These are phyloP conservation scores for Lithophane semibrunnea DNA, from an alignment of 2,888 invertebrate species.

Conservation along the genomic window DNA sequence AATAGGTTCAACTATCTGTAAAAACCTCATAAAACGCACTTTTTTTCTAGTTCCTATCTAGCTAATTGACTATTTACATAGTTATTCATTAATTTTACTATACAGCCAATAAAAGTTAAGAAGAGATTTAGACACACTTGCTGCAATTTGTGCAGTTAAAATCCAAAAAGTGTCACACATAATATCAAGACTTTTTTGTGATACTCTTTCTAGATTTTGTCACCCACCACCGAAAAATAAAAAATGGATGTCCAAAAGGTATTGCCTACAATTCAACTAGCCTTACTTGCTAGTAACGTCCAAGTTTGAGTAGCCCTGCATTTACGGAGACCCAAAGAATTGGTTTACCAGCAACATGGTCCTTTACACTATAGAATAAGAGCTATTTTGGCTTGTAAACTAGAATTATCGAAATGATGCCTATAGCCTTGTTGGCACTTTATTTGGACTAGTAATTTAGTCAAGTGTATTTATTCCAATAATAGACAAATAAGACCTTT, in stretches of 20 bases:
- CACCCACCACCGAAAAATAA: slow-evolving; percentile 41
- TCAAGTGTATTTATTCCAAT: background rate
- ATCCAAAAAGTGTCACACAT: slow-evolving; percentile 15
- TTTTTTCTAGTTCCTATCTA: slow-evolving; percentile 28
- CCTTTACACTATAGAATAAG: slow-evolving; percentile 20
- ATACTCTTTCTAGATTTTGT: slow-evolving; percentile 5
- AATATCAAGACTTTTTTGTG: slow-evolving; percentile 24
- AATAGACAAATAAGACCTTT: background rate
- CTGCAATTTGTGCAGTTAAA: slow-evolving; percentile 26
- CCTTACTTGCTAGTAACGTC: slow-evolving; percentile 36
- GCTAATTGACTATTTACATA: slow-evolving; percentile 53
- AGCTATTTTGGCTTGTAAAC: slow-evolving; percentile 47
- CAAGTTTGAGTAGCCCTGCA: slow-evolving; percentile 54
- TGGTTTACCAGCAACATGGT: slow-evolving; percentile 56
- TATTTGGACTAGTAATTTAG: slow-evolving; percentile 35
- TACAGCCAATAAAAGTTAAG: slow-evolving; percentile 44
- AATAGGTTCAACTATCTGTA: background rate
- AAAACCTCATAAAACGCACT: background rate
- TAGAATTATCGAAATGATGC: slow-evolving; percentile 20
- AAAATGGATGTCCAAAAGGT: slow-evolving; percentile 1
- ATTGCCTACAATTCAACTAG: slow-evolving; percentile 34
- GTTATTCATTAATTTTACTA: slow-evolving; percentile 39
- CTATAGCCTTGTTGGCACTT: slow-evolving; percentile 47
- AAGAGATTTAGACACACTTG: slow-evolving; percentile 15
- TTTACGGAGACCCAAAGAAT: slow-evolving; percentile 33